Percentiles rank a stretch among this genome's conserved stretches.
phyloP scores from a whole-genome alignment of 2,888 invertebrate genomes.

The Stenodera caucasica region DNA sequence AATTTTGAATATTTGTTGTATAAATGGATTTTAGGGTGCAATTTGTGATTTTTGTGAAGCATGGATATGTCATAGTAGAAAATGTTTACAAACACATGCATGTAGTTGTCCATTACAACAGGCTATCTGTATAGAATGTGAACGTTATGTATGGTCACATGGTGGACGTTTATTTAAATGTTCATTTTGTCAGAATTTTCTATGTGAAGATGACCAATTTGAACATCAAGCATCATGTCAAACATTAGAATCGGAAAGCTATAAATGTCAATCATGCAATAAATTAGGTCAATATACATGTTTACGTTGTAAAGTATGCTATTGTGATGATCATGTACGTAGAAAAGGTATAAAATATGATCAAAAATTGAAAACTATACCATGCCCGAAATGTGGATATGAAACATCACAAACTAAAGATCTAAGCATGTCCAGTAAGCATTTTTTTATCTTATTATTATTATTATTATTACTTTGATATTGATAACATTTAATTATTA shows the following conservation, averaged over 20 bases:
- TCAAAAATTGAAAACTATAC: slow-evolving; percentile 73
- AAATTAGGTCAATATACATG: slow-evolving; percentile 94
- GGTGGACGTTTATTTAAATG: slow-evolving; percentile 91
- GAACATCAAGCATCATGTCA: slow-evolving; percentile 98
- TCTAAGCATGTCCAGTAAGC: slow-evolving; percentile 91
- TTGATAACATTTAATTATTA: neutral
- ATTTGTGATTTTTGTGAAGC: slow-evolving; percentile 98
- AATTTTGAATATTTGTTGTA: neutral
- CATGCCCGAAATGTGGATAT: slow-evolving; percentile 93
- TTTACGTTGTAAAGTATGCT: slow-evolving; percentile 92
- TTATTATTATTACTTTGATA: neutral
- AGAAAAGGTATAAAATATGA: slow-evolving; percentile 89
- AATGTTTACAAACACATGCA: slow-evolving; percentile 87
- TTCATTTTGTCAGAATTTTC: slow-evolving; percentile 84
- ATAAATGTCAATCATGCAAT: slow-evolving; percentile 96
- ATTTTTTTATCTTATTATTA: neutral
- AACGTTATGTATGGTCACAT: slow-evolving; percentile 94
- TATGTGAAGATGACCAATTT: slow-evolving; percentile 95
- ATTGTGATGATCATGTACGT: slow-evolving; percentile 94
- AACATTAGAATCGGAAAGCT: slow-evolving; percentile 91
- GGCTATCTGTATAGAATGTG: slow-evolving; percentile 89
- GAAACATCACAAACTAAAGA: slow-evolving; percentile 93
- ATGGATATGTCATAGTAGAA: slow-evolving; percentile 94
- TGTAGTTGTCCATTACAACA: slow-evolving; percentile 89
- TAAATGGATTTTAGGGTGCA: slow-evolving; percentile 69